Evolutionary conservation across 2,888 invertebrate species (phyloP).

Genomic region (Microplitis deprimator): DNA sequence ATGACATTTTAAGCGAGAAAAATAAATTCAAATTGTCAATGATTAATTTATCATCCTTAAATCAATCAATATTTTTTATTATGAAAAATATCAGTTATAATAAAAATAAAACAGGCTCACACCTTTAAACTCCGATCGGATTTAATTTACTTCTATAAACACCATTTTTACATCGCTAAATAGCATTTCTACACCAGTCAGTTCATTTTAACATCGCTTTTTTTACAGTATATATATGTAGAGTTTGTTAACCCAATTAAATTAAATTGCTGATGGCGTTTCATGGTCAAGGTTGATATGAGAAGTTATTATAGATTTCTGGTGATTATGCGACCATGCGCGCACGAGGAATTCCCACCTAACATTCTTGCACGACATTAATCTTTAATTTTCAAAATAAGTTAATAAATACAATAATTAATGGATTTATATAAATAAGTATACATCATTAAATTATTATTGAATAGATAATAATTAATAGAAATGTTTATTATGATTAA

Average conservation of each 20-base stretch:
- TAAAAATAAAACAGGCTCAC: too few relatives aligned
- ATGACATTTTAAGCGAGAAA: too few relatives aligned
- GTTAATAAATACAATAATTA: not conserved
- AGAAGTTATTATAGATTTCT: constrained; percentile 40
- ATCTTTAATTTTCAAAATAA: constrained; percentile 35
- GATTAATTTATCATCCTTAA: too few relatives aligned
- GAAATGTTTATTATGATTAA: constrained; percentile 7
- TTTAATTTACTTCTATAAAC: too few relatives aligned
- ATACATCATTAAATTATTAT: not conserved
- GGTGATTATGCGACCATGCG: constrained; percentile 49
- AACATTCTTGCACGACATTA: constrained; percentile 44
- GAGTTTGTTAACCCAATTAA: constrained; percentile 15
- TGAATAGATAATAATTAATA: not conserved
- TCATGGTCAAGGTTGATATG: constrained; percentile 55
- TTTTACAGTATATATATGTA: not conserved
- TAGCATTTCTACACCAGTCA: too few relatives aligned
- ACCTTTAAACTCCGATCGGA: too few relatives aligned
- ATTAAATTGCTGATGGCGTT: constrained; percentile 10
- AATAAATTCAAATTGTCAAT: too few relatives aligned
- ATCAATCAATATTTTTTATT: too few relatives aligned
- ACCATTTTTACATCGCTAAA: too few relatives aligned
- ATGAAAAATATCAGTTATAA: too few relatives aligned
- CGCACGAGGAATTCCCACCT: constrained; percentile 41
- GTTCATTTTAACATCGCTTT: too few relatives aligned
- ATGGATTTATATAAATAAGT: not conserved